These are phyloP conservation scores for Drosophila trichaetosa DNA, from an alignment of 2,888 invertebrate species.

Conservation along the genomic window DNA sequence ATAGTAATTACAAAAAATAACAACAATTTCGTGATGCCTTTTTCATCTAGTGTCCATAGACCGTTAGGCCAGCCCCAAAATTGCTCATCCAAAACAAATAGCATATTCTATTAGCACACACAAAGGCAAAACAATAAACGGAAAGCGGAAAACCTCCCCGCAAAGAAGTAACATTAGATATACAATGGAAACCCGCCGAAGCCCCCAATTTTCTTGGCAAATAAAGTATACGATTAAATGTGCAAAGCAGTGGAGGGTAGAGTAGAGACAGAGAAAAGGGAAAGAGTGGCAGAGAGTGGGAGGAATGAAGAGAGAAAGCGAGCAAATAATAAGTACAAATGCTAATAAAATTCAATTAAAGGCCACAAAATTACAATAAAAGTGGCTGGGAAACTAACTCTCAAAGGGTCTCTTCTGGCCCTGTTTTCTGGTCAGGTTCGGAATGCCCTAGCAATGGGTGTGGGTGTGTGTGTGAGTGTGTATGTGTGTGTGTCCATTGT, in stretches of 20 bases:
- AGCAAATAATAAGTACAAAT: conserved; percentile 78
- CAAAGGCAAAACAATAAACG: conserved; percentile 26
- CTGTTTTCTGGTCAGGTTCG: conserved; percentile 22
- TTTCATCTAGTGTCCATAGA: conserved; percentile 13
- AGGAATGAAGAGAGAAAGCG: not conserved
- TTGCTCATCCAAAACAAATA: conserved; percentile 53
- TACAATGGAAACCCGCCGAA: conserved; percentile 1
- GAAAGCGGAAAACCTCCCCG: conserved; percentile 32
- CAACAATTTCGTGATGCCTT: conserved; percentile 17
- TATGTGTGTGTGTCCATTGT: not conserved
- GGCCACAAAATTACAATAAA: conserved; percentile 79
- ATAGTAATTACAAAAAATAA: conserved; percentile 42
- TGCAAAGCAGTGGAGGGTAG: conserved; percentile 1
- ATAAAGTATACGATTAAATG: conserved; percentile 75
- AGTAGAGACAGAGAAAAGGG: not conserved
- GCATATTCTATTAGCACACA: conserved; percentile 57
- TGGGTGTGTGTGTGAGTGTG: not conserved
- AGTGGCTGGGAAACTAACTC: conserved; percentile 67
- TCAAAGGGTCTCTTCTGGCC: conserved; percentile 8
- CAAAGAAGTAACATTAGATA: conserved; percentile 16
- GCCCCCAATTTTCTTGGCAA: conserved; percentile 34
- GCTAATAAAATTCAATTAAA: conserved; percentile 83
- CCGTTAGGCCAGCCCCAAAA: not conserved
- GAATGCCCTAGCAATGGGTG: conserved; percentile 16
- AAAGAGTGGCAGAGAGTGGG: not conserved